Conservation (phyloP, 1,140 invertebrate species). For the Streblospio benedicti region DNA sequence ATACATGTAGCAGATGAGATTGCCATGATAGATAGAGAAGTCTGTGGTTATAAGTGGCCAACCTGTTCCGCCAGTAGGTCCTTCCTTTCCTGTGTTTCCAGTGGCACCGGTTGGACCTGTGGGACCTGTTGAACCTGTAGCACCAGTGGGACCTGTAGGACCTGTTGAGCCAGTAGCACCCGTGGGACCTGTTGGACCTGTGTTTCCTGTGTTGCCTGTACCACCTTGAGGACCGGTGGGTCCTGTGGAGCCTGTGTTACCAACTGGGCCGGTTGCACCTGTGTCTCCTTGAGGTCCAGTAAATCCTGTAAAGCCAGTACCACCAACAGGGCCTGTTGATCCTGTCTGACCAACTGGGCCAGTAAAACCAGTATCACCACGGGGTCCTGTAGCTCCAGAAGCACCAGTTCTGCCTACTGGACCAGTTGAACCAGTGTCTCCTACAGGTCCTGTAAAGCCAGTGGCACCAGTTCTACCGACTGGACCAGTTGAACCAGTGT, state of each 20-base stretch:
- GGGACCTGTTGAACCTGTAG: not conserved
- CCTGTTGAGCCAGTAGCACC: slow-evolving; percentile 4
- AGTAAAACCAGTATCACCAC: not conserved
- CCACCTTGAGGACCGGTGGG: not conserved
- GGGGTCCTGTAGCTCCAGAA: not conserved
- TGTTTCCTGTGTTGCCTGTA: slow-evolving; percentile 1
- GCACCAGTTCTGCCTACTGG: slow-evolving; percentile 1
- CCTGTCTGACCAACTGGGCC: not conserved
- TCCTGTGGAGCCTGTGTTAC: not conserved
- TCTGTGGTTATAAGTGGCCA: no score
- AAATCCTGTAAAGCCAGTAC: not conserved
- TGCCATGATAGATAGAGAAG: no score
- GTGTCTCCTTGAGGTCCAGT: not conserved
- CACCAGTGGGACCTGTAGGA: not conserved
- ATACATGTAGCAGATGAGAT: no score
- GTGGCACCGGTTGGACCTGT: not conserved
- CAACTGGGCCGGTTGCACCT: slow-evolving; percentile 3
- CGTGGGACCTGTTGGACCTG: not conserved
- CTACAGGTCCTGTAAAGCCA: not conserved
- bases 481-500: slow-evolving; percentile 5
- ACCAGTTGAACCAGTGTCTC: slow-evolving; percentile 4
- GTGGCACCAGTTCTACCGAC: not conserved
- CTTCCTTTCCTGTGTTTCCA: not conserved
- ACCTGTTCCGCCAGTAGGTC: no score
- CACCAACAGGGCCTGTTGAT: not conserved